Conservation (phyloP, 2,113 vertebrate genomes). For the Labeo rohita region DNA sequence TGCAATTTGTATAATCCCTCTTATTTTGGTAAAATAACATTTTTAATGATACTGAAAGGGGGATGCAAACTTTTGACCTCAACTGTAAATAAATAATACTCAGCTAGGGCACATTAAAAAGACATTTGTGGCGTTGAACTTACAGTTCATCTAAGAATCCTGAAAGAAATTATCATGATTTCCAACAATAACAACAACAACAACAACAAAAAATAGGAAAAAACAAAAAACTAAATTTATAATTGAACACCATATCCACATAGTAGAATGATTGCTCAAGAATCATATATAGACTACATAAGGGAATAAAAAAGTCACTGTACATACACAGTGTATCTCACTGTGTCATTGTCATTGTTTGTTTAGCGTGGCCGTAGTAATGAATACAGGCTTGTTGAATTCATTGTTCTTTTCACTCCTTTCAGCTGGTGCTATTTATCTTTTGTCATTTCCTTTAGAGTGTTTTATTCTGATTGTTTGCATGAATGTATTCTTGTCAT, state of each 20-base stretch:
- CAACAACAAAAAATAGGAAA: too few relatives aligned
- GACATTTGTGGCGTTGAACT: too few relatives aligned
- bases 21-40: too few relatives aligned
- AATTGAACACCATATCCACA: background rate
- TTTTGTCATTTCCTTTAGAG: conserved; percentile 24
- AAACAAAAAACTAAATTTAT: too few relatives aligned
- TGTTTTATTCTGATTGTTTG: conserved; percentile 35
- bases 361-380: background rate
- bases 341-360: background rate
- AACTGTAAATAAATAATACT: too few relatives aligned
- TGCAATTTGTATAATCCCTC: too few relatives aligned
- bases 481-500: conserved; percentile 47
- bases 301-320: background rate
- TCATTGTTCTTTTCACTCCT: background rate
- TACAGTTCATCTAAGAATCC: too few relatives aligned
- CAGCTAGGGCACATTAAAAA: too few relatives aligned
- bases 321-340: background rate
- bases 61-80: too few relatives aligned
- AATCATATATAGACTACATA: background rate
- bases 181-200: too few relatives aligned
- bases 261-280: background rate
- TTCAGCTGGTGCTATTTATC: conserved; percentile 33
- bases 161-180: too few relatives aligned
- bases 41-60: too few relatives aligned
- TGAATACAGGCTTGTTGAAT: conserved; percentile 7